Conservation (phyloP, 2,797 vertebrate species). For the Stomatorhinus walkeri region DNA sequence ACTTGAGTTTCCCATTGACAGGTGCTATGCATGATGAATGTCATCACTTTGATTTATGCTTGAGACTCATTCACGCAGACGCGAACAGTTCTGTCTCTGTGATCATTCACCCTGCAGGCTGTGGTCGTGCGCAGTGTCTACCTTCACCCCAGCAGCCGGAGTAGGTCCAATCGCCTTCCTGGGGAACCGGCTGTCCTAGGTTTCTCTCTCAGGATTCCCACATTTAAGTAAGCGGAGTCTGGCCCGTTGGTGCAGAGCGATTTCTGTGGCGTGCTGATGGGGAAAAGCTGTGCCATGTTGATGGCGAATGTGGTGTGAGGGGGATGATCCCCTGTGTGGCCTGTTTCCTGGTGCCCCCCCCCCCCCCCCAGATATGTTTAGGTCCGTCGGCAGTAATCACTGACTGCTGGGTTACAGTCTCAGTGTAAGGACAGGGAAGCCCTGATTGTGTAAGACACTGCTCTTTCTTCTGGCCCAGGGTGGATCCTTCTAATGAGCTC, state of each 20-base stretch:
- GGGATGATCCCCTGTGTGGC: background rate
- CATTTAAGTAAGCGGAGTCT: background rate
- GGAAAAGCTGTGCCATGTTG: no score
- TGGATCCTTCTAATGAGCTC: background rate
- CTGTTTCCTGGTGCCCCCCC: background rate
- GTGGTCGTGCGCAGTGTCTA: background rate
- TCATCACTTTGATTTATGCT: background rate
- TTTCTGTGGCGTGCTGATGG: background rate
- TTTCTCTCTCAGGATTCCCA: background rate
- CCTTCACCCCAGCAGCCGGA: background rate
- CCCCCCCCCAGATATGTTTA: background rate
- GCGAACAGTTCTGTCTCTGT: background rate
- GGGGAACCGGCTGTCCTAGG: background rate
- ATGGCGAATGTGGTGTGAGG: slow-evolving; percentile 23
- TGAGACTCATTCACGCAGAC: background rate
- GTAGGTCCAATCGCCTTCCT: background rate
- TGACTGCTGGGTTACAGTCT: background rate
- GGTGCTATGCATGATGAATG: background rate
- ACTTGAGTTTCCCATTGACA: background rate
- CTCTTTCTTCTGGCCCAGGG: background rate
- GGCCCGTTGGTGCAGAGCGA: background rate
- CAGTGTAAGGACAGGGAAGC: background rate
- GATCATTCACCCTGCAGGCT: background rate
- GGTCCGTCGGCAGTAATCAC: background rate
- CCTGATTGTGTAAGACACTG: background rate